Conservation (phyloP, 92 coral and sea anemone species). For the Plumapathes pennacea region DNA sequence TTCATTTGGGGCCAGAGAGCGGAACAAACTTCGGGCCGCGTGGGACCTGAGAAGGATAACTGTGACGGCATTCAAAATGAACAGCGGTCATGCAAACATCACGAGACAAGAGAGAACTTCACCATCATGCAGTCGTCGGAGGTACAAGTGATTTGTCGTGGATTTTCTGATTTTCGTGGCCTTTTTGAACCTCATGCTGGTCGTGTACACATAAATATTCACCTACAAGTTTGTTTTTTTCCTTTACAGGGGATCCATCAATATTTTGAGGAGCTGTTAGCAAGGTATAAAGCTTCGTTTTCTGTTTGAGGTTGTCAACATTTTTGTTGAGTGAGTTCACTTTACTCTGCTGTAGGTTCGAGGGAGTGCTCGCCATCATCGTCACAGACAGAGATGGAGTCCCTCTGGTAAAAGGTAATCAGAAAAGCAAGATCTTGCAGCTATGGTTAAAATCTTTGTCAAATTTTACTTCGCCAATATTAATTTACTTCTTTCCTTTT, state of each 20-base stretch:
- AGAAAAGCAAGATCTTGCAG: background rate
- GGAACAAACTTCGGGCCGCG: too few species aligned
- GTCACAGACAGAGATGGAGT: slow-evolving; percentile 99
- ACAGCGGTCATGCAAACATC: too few species aligned
- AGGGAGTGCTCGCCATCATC: slow-evolving; percentile 83
- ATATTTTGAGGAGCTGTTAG: slow-evolving; percentile 65
- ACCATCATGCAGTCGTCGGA: slow-evolving; percentile 86
- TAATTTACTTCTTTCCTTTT: too few species aligned
- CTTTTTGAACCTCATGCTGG: too few species aligned
- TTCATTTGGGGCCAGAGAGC: too few species aligned
- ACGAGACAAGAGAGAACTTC: too few species aligned
- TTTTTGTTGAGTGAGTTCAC: background rate
- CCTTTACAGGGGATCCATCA: slow-evolving; percentile 61
- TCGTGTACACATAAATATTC: too few species aligned
- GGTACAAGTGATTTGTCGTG: slow-evolving; percentile 21
- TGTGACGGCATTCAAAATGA: too few species aligned
- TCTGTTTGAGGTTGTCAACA: background rate
- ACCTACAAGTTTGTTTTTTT: background rate
- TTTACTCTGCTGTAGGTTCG: slow-evolving; percentile 46
- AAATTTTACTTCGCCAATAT: background rate
- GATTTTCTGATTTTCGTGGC: background rate
- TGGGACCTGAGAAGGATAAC: too few species aligned
- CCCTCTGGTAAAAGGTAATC: slow-evolving; percentile 86
- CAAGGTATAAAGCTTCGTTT: slow-evolving; percentile 56
- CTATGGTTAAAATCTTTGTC: background rate